A percentile compares a stretch with the other conserved stretches of the same genome.
Evolutionary conservation across 1,140 invertebrate genomes (phyloP).

Genomic region (Aphis craccivora): DNA sequence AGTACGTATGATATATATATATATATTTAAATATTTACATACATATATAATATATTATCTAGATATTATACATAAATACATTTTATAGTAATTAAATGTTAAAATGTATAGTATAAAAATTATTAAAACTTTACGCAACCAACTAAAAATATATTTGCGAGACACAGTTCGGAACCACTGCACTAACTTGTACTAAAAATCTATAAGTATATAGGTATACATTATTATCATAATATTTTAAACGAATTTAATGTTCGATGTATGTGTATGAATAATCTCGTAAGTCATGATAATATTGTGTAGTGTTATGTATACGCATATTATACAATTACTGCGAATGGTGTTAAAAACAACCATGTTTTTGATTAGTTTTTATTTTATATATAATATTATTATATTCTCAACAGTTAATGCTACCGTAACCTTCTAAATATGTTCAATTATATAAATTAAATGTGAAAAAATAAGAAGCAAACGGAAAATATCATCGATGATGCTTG

Average conservation of each 20-base stretch:
- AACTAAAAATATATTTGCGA: too few species aligned
- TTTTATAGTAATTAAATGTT: too few species aligned
- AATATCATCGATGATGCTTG: not conserved
- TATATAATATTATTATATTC: too few species aligned
- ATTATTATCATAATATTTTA: too few species aligned
- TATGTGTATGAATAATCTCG: not conserved
- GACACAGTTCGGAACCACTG: not conserved
- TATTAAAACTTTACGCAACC: not conserved
- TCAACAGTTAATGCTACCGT: not conserved
- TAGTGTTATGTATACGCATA: not conserved
- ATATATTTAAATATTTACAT: too few species aligned
- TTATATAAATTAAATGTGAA: not conserved
- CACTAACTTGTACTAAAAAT: too few species aligned
- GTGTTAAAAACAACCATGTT: not conserved
- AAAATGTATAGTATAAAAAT: too few species aligned
- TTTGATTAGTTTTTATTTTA: not conserved
- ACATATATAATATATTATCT: too few species aligned
- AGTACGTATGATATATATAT: too few species aligned
- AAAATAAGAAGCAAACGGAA: not conserved
- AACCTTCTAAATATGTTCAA: not conserved
- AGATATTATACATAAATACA: too few species aligned
- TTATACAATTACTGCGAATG: not conserved
- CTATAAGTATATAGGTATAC: too few species aligned
- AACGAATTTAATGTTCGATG: not conserved
- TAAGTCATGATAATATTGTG: not conserved